Evolutionary conservation across 2,888 invertebrate species (phyloP).

Genomic region (Drosophila meridionalis): DNA sequence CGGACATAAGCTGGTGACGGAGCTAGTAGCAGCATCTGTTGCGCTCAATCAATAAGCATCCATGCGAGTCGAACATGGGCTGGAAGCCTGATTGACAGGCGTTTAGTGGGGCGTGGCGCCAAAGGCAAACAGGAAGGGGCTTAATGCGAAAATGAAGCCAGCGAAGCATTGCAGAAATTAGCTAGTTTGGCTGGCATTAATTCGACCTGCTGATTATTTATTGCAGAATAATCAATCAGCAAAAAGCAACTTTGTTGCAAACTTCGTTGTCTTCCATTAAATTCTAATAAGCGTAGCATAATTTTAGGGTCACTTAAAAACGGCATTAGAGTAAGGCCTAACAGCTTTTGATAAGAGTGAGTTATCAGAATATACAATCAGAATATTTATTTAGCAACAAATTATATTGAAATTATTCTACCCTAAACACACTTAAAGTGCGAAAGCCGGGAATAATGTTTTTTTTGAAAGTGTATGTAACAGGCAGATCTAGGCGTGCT

Average conservation of each 20-base stretch:
- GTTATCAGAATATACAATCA: too few species aligned
- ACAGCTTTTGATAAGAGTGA: too few species aligned
- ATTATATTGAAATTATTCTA: too few species aligned
- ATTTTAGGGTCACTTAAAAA: background rate
- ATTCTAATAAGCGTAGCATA: conserved; percentile 4
- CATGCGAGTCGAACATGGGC: conserved; percentile 10
- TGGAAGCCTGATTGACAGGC: conserved; percentile 36
- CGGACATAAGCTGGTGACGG: background rate
- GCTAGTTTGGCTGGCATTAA: conserved; percentile 33
- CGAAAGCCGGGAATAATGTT: too few species aligned
- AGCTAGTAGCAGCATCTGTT: conserved; percentile 19
- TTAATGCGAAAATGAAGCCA: conserved; percentile 20
- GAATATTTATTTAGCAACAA: too few species aligned
- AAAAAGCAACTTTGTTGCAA: conserved; percentile 5
- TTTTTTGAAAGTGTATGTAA: too few species aligned
- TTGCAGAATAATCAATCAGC: conserved; percentile 33
- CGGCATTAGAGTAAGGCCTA: too few species aligned
- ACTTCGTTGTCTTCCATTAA: conserved; percentile 1
- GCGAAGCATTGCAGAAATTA: conserved; percentile 38
- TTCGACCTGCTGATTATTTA: conserved; percentile 51
- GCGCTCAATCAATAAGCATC: conserved; percentile 36
- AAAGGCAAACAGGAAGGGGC: conserved; percentile 23
- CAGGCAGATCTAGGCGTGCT: too few species aligned
- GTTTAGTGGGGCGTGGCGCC: conserved; percentile 25
- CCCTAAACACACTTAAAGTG: too few species aligned